A percentile compares a stretch with the other conserved stretches of the same genome.
Evolutionary conservation across 2,888 invertebrate species (phyloP).

Genomic region (Ptilodon capucinus): DNA sequence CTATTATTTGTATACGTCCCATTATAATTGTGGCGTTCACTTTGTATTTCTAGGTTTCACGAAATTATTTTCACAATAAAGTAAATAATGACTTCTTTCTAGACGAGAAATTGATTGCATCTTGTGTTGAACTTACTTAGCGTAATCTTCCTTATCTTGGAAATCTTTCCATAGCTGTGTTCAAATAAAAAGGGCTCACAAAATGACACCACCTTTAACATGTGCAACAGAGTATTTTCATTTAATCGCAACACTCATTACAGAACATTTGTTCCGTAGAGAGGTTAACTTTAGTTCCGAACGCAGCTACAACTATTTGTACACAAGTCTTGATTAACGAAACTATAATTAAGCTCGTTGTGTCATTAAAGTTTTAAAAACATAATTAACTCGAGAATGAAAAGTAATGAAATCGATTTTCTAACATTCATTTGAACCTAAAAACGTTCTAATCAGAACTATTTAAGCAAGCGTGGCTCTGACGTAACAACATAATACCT

Average conservation of each 20-base stretch:
- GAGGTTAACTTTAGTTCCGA: slow-evolving; percentile 8
- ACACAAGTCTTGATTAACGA: slow-evolving; percentile 14
- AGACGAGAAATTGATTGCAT: too few species aligned
- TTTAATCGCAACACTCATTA: not conserved
- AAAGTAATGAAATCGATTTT: slow-evolving; percentile 2
- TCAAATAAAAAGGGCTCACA: too few species aligned
- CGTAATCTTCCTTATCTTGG: too few species aligned
- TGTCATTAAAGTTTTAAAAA: not conserved
- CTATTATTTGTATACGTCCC: too few species aligned
- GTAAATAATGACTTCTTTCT: too few species aligned
- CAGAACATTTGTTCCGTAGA: slow-evolving; percentile 1
- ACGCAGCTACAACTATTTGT: slow-evolving; percentile 17
- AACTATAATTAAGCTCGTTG: slow-evolving; percentile 8
- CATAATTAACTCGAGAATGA: slow-evolving; percentile 14
- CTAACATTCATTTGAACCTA: not conserved
- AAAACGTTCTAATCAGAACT: not conserved
- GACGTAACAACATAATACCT: not conserved
- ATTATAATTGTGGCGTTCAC: too few species aligned
- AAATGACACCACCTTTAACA: not conserved
- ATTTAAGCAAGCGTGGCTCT: not conserved
- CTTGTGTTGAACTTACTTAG: too few species aligned
- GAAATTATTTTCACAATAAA: too few species aligned
- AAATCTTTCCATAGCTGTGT: too few species aligned
- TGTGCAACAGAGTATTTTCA: not conserved
- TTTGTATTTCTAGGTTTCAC: too few species aligned